phyloP scores from a whole-genome alignment of 1,140 invertebrate genomes.

The Pygmarrhopalites habei region DNA sequence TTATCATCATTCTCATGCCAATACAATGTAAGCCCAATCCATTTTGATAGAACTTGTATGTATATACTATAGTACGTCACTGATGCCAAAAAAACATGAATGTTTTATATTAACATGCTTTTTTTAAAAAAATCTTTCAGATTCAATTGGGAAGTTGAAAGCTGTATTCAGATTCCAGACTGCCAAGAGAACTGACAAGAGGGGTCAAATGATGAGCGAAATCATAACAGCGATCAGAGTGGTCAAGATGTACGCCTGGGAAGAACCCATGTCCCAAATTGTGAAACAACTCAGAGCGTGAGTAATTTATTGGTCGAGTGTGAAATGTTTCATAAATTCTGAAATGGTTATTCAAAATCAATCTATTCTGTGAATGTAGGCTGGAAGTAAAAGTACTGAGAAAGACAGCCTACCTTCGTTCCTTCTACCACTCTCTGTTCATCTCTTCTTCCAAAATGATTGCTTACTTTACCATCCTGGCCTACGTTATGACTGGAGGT shows the following conservation, averaged over 20 bases:
- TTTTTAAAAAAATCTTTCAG: no score
- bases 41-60: no score
- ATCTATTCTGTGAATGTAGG: no score
- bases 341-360: no score
- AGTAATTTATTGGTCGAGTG: no score
- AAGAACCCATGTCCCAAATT: constrained; percentile 52
- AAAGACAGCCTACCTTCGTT: constrained; percentile 21
- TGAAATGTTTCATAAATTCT: no score
- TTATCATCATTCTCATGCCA: constrained; percentile 47
- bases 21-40: constrained; percentile 43
- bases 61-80: no score
- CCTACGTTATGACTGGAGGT: constrained; percentile 59
- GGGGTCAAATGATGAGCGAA: constrained; percentile 81
- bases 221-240: constrained; percentile 72
- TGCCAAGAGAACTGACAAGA: constrained; percentile 69
- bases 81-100: no score
- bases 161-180: constrained; percentile 58
- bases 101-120: no score
- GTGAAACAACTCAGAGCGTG: constrained; percentile 26
- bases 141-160: constrained; percentile 62
- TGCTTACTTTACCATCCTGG: constrained; percentile 63
- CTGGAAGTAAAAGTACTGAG: constrained; percentile 31
- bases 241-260: constrained; percentile 77
- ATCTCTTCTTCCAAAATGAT: constrained; percentile 52
- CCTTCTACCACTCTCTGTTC: constrained; percentile 27